Conservation (phyloP, 1,140 invertebrate species). For the Eumeta japonica region DNA sequence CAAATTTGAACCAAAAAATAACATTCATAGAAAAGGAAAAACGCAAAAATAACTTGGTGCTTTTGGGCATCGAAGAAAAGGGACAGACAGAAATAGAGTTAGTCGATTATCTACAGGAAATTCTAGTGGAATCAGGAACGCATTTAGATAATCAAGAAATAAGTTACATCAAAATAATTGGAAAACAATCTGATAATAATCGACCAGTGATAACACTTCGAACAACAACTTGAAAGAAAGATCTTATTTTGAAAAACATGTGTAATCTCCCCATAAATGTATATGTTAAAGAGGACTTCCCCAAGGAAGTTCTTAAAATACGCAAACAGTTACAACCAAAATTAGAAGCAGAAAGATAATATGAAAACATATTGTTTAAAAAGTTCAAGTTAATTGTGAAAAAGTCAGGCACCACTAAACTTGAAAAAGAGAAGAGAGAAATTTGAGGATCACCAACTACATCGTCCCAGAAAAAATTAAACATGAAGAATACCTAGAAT, state of each 20-base stretch:
- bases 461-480: conserved; percentile 9
- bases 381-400: conserved; percentile 14
- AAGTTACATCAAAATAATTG: conserved; percentile 15
- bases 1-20: conserved; percentile 14
- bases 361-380: conserved; percentile 16
- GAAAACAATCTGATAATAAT: conserved; percentile 10
- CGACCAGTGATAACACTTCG: conserved; percentile 14
- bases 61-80: conserved; percentile 20
- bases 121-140: conserved; percentile 9
- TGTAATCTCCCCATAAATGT: conserved; percentile 9
- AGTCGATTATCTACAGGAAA: conserved; percentile 16
- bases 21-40: too few relatives aligned
- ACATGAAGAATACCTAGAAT: conserved; percentile 7
- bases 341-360: conserved; percentile 10
- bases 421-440: conserved; percentile 1
- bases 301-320: conserved; percentile 11
- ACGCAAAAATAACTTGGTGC: conserved; percentile 18
- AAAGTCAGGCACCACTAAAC: neutral
- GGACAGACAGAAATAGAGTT: too few relatives aligned
- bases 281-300: too few relatives aligned
- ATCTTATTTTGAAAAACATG: too few relatives aligned
- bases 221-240: conserved; percentile 20
- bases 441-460: too few relatives aligned
- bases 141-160: conserved; percentile 16
- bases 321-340: conserved; percentile 9